These are phyloP conservation scores for Halcyon malimbica DNA, from an alignment of 2,113 vertebrate species.

Conservation along the genomic window DNA sequence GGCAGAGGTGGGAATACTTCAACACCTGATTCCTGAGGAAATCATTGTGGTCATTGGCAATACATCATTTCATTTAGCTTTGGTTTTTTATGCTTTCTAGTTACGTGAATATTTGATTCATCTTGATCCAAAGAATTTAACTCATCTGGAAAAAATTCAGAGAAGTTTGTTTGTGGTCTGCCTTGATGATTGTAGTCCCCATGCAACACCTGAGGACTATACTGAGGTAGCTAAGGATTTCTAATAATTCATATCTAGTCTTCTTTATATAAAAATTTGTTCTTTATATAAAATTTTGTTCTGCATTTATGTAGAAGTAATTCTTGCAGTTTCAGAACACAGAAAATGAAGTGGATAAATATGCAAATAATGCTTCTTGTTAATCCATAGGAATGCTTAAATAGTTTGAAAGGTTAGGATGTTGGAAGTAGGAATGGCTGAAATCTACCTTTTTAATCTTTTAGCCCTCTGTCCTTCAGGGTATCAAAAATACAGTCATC, in stretches of 20 bases:
- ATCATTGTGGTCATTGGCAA: not conserved
- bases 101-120: slow-evolving; percentile 87
- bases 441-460: not conserved
- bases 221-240: slow-evolving; percentile 77
- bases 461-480: not conserved
- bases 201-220: slow-evolving; percentile 86
- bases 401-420: not conserved
- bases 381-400: not conserved
- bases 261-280: not conserved
- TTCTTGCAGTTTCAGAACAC: not conserved
- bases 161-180: slow-evolving; percentile 85
- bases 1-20: slow-evolving; percentile 83
- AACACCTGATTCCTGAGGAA: not conserved
- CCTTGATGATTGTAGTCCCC: slow-evolving; percentile 85
- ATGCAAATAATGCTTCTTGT: not conserved
- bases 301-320: not conserved
- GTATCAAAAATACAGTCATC: not conserved
- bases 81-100: slow-evolving; percentile 68
- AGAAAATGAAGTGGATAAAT: not conserved
- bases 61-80: not conserved
- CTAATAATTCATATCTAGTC: not conserved
- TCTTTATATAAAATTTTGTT: not conserved
- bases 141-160: slow-evolving; percentile 89
- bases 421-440: not conserved
- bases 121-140: slow-evolving; percentile 88